Base-by-base conservation (phyloP, 1,140 invertebrate genomes). In the Leucophenga varia region DNA sequence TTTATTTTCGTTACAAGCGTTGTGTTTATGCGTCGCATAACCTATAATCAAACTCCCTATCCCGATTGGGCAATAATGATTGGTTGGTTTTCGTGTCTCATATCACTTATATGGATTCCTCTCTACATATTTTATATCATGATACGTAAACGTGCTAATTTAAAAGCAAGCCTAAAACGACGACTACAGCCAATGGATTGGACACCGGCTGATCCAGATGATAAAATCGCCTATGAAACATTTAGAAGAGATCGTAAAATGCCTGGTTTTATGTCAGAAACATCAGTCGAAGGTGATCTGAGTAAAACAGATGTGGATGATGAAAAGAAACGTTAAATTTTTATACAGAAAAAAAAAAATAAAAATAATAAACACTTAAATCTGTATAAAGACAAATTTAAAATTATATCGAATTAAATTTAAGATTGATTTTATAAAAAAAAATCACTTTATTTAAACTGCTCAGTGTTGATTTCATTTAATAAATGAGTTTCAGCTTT, bases 61-160 rank as follows among this genome's bases (percentile, higher is more conserved):
- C 86, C 86, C 0, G 35, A 57, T 8, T 88, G 86, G 86, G 81
- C 82, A 1, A 68, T 82, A 12, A 51, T 43, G 1, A 37, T 86
- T 12, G 86, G 86, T n/a, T 88, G 86, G 85, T 46, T 72, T 2
- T 79, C 82, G 9, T 85, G 82, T 25, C 53, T 76, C 2, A 63
- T 77, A 3, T 86, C 85, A 3, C 77, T 87, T 47, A 47, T 81
- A 0, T 82, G 77, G 44, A 83, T 87, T 43, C 85, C 84, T 2
- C 58, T 78, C 12, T 84, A 83, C 56, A 72, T 80, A 5, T 46
- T 85, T 6, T 82, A 79, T 57, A 72, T 67, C 30, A 61, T 82
- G 46, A 53, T 76, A 22, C 58, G 37, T 0, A 77, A 78, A 74
- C 79, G 49, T 41, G 56, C 18, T 7, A 72, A 20, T 35, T 19